These are phyloP conservation scores for Ethmia dodecea DNA, from an alignment of 2,888 invertebrate genomes.

Conservation along the genomic window DNA sequence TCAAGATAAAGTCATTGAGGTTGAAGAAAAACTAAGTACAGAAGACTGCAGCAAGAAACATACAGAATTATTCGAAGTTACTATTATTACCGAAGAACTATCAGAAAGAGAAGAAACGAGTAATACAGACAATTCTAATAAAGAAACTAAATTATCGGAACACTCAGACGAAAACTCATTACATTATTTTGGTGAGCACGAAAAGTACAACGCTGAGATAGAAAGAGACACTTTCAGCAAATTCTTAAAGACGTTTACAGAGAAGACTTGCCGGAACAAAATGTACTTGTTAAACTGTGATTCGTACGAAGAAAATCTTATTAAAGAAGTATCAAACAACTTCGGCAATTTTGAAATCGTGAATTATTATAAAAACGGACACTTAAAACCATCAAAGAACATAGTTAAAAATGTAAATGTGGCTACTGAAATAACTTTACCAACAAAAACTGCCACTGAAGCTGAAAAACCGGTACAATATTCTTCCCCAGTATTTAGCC, in stretches of 20 bases:
- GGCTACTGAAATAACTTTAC: slow-evolving; percentile 48
- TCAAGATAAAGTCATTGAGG: slow-evolving; percentile 6
- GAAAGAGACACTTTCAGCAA: slow-evolving; percentile 43
- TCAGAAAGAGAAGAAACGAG: slow-evolving; percentile 6
- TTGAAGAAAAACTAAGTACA: slow-evolving; percentile 13
- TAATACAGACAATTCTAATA: slow-evolving; percentile 6
- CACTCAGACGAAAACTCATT: slow-evolving; percentile 30
- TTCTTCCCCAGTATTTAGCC: slow-evolving; percentile 42
- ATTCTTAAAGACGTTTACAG: slow-evolving; percentile 41
- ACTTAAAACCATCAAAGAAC: slow-evolving; percentile 43
- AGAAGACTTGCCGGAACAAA: slow-evolving; percentile 30
- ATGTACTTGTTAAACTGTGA: slow-evolving; percentile 60
- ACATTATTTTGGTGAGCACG: slow-evolving; percentile 54
- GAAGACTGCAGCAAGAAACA: slow-evolving; percentile 9
- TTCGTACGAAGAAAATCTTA: slow-evolving; percentile 50
- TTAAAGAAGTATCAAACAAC: slow-evolving; percentile 43
- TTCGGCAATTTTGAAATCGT: slow-evolving; percentile 52
- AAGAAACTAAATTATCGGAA: neutral
- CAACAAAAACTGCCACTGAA: slow-evolving; percentile 18
- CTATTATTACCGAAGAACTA: slow-evolving; percentile 47
- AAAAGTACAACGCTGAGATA: slow-evolving; percentile 52
- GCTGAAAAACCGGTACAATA: slow-evolving; percentile 4
- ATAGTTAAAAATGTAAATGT: slow-evolving; percentile 50
- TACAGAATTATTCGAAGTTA: slow-evolving; percentile 43
- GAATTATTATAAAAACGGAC: slow-evolving; percentile 57